Evolutionary conservation across 2,888 invertebrate species (phyloP).

Genomic region (Pyrocoelia pectoralis): DNA sequence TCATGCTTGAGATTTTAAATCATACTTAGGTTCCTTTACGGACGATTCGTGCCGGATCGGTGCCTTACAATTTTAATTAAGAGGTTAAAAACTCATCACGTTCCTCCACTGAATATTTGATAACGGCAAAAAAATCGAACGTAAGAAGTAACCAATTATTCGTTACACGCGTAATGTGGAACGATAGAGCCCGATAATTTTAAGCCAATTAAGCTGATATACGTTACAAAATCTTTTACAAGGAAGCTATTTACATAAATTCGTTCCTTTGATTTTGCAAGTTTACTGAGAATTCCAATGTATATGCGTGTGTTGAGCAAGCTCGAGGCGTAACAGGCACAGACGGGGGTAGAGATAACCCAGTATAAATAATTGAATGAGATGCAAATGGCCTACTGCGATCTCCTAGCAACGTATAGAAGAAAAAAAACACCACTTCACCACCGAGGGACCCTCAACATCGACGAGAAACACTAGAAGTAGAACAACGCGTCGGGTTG

Average conservation of each 20-base stretch:
- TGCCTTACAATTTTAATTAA: conserved; percentile 18
- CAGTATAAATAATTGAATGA: conserved; percentile 44
- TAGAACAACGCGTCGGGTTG: neutral
- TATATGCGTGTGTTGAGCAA: conserved; percentile 23
- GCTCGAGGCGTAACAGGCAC: conserved; percentile 28
- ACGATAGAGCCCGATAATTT: conserved; percentile 25
- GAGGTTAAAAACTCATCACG: conserved; percentile 18
- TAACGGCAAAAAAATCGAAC: neutral
- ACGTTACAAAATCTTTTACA: too few relatives aligned
- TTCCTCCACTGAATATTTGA: conserved; percentile 3
- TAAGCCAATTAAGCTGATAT: conserved; percentile 31
- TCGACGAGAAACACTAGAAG: conserved; percentile 12
- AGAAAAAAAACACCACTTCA: conserved; percentile 19
- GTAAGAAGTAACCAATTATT: neutral
- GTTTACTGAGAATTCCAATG: conserved; percentile 29
- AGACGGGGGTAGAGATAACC: conserved; percentile 37
- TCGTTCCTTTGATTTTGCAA: conserved; percentile 38
- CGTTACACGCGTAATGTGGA: neutral
- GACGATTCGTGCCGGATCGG: conserved; percentile 10
- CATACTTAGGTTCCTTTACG: conserved; percentile 13
- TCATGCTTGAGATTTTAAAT: too few relatives aligned
- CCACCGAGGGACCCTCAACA: conserved; percentile 18
- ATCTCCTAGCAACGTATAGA: conserved; percentile 18
- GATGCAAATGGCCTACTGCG: conserved; percentile 37
- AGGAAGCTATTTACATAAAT: conserved; percentile 27